Percentiles rank a stretch among this genome's conserved stretches.
Conservation (phyloP, 1,140 invertebrate species). For the Parasteatoda tepidariorum region DNA sequence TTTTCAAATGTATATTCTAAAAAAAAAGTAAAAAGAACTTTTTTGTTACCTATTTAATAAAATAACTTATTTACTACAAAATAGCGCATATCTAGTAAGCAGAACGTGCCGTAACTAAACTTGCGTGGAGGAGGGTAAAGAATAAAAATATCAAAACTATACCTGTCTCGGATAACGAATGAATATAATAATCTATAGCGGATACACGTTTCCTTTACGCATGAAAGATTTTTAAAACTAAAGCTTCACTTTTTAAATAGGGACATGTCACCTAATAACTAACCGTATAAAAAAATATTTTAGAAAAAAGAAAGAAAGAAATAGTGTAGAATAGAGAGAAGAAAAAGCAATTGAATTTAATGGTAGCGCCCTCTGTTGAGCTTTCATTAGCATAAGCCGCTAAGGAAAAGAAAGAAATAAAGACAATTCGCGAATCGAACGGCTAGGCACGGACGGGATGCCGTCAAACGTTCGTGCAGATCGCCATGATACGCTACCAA, state of each 20-base stretch:
- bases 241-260: background rate
- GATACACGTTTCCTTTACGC: background rate
- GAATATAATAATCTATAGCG: background rate
- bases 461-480: conserved; percentile 13
- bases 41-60: too few relatives aligned
- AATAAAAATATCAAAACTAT: too few relatives aligned
- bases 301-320: background rate
- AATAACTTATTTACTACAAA: too few relatives aligned
- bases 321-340: background rate
- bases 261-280: background rate
- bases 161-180: too few relatives aligned
- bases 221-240: background rate
- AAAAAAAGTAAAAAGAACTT: too few relatives aligned
- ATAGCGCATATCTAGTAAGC: too few relatives aligned
- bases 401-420: background rate
- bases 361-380: background rate
- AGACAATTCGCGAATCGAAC: background rate
- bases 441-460: conserved; percentile 1
- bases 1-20: too few relatives aligned
- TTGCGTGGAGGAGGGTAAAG: too few relatives aligned
- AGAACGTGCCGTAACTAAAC: too few relatives aligned
- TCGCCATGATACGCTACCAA: background rate
- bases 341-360: background rate
- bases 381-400: background rate
- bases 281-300: background rate